Base-by-base conservation (phyloP, 2,888 invertebrate genomes). In the Diaphora mendica region DNA sequence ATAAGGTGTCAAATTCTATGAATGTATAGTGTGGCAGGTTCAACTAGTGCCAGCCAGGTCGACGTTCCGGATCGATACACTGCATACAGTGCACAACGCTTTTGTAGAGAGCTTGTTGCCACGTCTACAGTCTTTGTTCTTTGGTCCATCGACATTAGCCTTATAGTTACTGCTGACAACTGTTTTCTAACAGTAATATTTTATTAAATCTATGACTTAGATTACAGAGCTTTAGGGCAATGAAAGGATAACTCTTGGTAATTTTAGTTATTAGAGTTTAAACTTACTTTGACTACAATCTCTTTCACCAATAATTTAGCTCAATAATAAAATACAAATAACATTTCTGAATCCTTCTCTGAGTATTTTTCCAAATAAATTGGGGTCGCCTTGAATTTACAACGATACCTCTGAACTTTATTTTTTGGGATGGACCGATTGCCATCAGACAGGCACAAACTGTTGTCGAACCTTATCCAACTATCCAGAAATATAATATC, bases 11-110 rank as follows among this genome's bases (percentile, higher is more conserved):
- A 64, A 67, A 65, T 55, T 65, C 42, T 48, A 39, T 39, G n/a
- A 9, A 70, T 51, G 13, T 42, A 59, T 59, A 35, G 69, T 74
- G 42, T 72, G 74, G 72, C 76, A 71, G 42, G 71, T 64, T 39
- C 55, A 48, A 55, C 39, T 65, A 70, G 71, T 66, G 67, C 44
- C 67, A 75, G 73, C 65, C 68, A 68, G 44, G 75, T 68, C 44
- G n/a, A 42, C 59, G 64, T 62, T 35, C 62, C 70, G 71, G 78
- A 84, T 84, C 85, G 44, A 82, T 82, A 82, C 42, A 64, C 70
- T 79, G 79, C 83, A 82, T 73, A 74, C 65, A 82, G 69, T 64
- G 71, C 64, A 71, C 66, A 67, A 44, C 51, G 64, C 71, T 73
- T 69, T 35, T 20, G 74, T 68, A 68, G 20, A 55, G 17, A 35